A percentile compares a stretch with the other conserved stretches of the same genome.
phyloP scores from a whole-genome alignment of 2,888 invertebrate genomes.

The Noctuana brunneofusca region DNA sequence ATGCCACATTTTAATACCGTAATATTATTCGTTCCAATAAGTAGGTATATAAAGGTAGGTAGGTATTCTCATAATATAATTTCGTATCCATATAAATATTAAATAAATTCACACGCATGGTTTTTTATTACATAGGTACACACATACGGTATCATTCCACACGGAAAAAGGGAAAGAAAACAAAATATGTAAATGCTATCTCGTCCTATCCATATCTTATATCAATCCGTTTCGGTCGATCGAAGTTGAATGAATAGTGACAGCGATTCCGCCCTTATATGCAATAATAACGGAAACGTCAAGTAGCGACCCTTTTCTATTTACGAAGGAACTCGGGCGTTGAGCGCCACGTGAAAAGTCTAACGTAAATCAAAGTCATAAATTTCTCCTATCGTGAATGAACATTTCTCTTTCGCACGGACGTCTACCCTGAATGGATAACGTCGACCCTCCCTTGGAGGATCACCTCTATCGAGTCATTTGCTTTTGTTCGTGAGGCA shows the following conservation, averaged over 20 bases:
- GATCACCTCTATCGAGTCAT: slow-evolving; percentile 81
- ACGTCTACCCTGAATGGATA: slow-evolving; percentile 80
- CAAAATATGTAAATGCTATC: slow-evolving; percentile 63
- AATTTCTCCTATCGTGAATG: slow-evolving; percentile 81
- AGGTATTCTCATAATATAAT: background rate
- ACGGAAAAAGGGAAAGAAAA: slow-evolving; percentile 45
- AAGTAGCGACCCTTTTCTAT: slow-evolving; percentile 71
- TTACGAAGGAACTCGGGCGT: slow-evolving; percentile 60
- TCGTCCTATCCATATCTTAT: slow-evolving; percentile 58
- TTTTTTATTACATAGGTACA: slow-evolving; percentile 2
- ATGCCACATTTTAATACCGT: too few species aligned
- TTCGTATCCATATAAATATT: background rate
- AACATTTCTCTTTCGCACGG: slow-evolving; percentile 79
- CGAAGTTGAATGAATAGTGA: slow-evolving; percentile 66
- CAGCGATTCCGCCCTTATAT: slow-evolving; percentile 60
- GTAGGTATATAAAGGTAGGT: too few species aligned
- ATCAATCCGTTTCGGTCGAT: slow-evolving; percentile 63
- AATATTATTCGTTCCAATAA: too few species aligned
- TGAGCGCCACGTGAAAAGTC: slow-evolving; percentile 72
- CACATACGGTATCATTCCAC: background rate
- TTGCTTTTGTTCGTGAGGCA: slow-evolving; percentile 81
- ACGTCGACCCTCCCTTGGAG: slow-evolving; percentile 76
- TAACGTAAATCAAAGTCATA: slow-evolving; percentile 80
- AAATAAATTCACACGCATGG: background rate
- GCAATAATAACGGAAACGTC: slow-evolving; percentile 74